These are phyloP conservation scores for Mythimna vitellina DNA, from an alignment of 2,888 invertebrate genomes.

Conservation along the genomic window DNA sequence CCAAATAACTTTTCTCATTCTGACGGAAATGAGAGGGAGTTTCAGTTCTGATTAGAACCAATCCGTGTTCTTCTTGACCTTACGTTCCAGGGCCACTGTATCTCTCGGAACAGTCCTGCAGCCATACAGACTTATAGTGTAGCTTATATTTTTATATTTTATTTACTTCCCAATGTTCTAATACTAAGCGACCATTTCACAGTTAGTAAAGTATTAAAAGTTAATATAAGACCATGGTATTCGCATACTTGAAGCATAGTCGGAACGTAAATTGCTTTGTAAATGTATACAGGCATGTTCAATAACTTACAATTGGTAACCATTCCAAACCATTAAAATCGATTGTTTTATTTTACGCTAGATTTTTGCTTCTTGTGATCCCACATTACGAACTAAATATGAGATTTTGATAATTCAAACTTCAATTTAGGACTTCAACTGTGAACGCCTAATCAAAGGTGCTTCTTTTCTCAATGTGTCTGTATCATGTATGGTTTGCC, in stretches of 20 bases:
- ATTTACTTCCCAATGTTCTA: constrained; percentile 1
- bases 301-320: constrained; percentile 63
- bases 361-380: constrained; percentile 43
- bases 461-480: neutral
- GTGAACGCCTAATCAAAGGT: neutral
- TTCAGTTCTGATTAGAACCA: no score
- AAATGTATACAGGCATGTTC: constrained; percentile 64
- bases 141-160: neutral
- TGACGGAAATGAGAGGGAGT: no score
- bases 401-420: constrained; percentile 25
- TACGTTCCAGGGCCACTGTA: no score
- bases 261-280: constrained; percentile 62
- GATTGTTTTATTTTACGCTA: constrained; percentile 64
- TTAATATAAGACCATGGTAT: constrained; percentile 32
- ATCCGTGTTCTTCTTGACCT: no score
- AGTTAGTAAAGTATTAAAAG: constrained; percentile 32
- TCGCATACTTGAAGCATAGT: constrained; percentile 33
- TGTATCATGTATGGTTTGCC: neutral
- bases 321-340: constrained; percentile 61
- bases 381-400: constrained; percentile 41
- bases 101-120: no score
- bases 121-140: neutral
- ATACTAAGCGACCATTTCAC: constrained; percentile 17
- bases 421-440: constrained; percentile 16
- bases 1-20: no score